Percentiles rank a stretch among this genome's conserved stretches.
phyloP scores from a whole-genome alignment of 2,113 vertebrate species.

The Atlantisia rogersi region DNA sequence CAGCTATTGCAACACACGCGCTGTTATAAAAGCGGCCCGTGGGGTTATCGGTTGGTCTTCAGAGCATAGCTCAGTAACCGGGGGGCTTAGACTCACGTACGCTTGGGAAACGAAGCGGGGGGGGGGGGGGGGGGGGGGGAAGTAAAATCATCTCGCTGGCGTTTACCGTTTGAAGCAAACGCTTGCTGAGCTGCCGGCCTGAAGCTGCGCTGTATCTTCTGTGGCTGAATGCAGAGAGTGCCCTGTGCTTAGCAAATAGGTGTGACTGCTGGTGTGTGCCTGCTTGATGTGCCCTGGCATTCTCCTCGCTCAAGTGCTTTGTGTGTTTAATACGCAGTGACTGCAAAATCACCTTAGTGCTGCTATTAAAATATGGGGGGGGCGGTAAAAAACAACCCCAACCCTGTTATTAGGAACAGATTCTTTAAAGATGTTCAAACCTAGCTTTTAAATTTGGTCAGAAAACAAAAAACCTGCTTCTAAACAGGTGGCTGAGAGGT shows the following conservation, averaged over 20 bases:
- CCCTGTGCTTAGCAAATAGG: not conserved
- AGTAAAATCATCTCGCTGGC: accelerated
- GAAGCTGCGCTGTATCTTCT: not conserved
- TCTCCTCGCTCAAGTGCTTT: not conserved
- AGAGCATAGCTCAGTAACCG: not conserved
- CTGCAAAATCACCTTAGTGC: not conserved
- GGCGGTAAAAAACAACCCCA: not conserved
- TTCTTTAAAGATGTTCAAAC: not conserved
- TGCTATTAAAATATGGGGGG: not conserved
- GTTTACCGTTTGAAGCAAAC: not conserved
- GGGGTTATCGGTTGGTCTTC: not conserved
- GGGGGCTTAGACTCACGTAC: not conserved
- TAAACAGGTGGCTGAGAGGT: not conserved
- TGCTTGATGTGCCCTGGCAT: not conserved
- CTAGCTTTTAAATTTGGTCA: not conserved
- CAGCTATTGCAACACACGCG: not conserved
- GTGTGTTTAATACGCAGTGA: not conserved
- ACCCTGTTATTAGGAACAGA: not conserved
- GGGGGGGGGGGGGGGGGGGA: no score
- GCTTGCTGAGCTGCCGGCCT: not conserved
- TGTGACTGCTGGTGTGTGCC: not conserved
- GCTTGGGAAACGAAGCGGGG: not conserved
- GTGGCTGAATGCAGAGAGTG: not conserved
- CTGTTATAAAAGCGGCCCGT: accelerated
- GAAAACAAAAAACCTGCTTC: not conserved